Conservation (phyloP, 2,113 vertebrate genomes). For the Anthoscopus minutus region DNA sequence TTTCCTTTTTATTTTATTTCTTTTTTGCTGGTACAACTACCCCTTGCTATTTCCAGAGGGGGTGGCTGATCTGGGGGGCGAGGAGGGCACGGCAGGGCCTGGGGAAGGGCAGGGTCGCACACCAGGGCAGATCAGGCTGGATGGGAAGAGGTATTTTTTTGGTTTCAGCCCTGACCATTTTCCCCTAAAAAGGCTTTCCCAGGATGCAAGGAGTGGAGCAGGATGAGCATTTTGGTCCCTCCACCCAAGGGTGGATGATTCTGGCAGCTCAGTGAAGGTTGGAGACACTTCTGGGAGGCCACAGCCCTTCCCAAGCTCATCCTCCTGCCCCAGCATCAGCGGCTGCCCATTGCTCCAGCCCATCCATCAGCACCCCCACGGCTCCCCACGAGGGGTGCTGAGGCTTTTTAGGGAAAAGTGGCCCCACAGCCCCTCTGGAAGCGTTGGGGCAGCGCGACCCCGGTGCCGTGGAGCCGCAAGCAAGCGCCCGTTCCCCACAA, state of each 20-base stretch:
- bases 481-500: background rate
- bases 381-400: background rate
- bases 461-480: rapidly evolving
- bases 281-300: background rate
- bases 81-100: background rate
- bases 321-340: background rate
- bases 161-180: background rate
- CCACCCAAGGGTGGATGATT: background rate
- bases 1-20: background rate
- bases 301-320: background rate
- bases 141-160: background rate
- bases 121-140: background rate
- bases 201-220: background rate
- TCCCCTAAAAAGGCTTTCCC: background rate
- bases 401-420: background rate
- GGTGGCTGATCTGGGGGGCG: background rate
- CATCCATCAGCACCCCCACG: background rate
- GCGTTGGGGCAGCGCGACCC: background rate
- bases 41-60: constrained; percentile 5
- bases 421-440: background rate
- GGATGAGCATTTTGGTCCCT: background rate
- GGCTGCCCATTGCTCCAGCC: background rate
- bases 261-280: background rate
- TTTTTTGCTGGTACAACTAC: background rate
- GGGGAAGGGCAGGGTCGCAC: background rate